Percentiles rank a stretch among this genome's conserved stretches.
Evolutionary conservation across 2,113 vertebrate genomes (phyloP).

Genomic region (Gyps fulvus): DNA sequence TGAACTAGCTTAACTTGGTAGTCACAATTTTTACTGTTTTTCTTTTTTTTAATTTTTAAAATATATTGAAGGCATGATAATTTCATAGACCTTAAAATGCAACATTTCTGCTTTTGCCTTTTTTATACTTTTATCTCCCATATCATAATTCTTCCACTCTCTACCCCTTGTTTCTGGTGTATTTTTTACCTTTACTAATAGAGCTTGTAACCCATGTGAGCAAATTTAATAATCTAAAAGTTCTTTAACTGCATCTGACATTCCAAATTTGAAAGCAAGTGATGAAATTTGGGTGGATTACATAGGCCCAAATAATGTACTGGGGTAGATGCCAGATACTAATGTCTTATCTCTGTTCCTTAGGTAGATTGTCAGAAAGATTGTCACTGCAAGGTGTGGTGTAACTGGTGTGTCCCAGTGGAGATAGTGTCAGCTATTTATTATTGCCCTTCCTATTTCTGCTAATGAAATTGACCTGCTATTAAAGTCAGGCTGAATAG

Average conservation of each 20-base stretch:
- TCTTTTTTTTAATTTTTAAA: not conserved
- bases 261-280: not conserved
- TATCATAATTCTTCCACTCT: not conserved
- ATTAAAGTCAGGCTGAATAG: not conserved
- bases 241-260: not conserved
- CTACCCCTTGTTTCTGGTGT: not conserved
- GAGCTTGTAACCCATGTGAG: not conserved
- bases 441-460: not conserved
- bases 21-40: not conserved
- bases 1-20: not conserved
- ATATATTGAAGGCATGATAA: not conserved
- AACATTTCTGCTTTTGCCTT: not conserved
- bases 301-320: not conserved
- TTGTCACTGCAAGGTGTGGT: not conserved
- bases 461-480: constrained; percentile 21
- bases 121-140: not conserved
- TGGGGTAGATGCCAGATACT: not conserved
- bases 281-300: not conserved
- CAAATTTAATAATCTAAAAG: not conserved
- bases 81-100: not conserved
- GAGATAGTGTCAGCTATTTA: not conserved
- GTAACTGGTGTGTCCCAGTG: not conserved
- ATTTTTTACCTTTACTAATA: not conserved
- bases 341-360: not conserved
- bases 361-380: not conserved